Evolutionary conservation across 2,888 invertebrate genomes (phyloP).

Genomic region (Drosophila diplacantha): DNA sequence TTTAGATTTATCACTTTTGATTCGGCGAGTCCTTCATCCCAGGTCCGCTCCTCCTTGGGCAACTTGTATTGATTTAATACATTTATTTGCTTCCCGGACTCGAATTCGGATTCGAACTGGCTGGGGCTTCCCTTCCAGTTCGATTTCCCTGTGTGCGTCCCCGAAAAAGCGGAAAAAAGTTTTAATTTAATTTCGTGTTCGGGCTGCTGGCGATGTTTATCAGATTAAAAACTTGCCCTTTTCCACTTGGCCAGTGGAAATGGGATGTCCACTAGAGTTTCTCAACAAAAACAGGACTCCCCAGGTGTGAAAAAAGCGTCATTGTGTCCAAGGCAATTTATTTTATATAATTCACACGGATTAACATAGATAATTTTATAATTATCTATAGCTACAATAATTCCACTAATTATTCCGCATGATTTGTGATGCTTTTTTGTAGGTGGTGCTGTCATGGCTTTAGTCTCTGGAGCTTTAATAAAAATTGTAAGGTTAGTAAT

Average conservation of each 20-base stretch:
- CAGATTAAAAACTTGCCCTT: conserved; percentile 60
- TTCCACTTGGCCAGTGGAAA: conserved; percentile 3
- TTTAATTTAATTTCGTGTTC: conserved; percentile 61
- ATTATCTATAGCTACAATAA: conserved; percentile 19
- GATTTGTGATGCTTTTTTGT: conserved; percentile 1
- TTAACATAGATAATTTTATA: conserved; percentile 26
- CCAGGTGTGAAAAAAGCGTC: conserved; percentile 14
- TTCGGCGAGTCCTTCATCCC: conserved; percentile 43
- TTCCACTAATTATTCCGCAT: conserved; percentile 23
- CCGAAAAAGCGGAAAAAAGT: conserved; percentile 41
- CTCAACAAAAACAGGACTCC: neutral
- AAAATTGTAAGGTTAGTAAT: neutral
- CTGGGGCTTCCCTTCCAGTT: conserved; percentile 7
- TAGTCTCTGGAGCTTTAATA: neutral
- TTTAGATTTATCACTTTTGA: conserved; percentile 73
- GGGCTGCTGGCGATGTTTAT: conserved; percentile 45
- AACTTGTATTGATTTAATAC: conserved; percentile 69
- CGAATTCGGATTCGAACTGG: conserved; percentile 16
- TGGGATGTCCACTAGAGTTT: neutral
- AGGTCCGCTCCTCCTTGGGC: conserved; percentile 5
- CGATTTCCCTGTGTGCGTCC: conserved; percentile 44
- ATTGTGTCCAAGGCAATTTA: conserved; percentile 15
- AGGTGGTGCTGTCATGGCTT: neutral
- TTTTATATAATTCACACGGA: conserved; percentile 15
- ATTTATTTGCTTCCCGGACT: conserved; percentile 58